phyloP scores from a whole-genome alignment of 2,888 invertebrate species.

The Suillia variegata region DNA sequence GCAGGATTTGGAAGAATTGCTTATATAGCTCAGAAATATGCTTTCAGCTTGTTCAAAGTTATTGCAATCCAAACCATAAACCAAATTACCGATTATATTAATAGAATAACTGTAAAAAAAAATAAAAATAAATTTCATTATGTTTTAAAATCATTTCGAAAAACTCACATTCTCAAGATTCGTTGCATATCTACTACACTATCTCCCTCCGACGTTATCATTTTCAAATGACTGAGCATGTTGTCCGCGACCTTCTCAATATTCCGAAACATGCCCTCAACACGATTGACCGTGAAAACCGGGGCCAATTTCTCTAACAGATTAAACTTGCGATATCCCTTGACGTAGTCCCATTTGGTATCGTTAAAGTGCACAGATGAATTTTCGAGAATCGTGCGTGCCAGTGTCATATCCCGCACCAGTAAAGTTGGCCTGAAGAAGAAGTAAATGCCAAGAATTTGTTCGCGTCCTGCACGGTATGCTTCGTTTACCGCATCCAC shows the following conservation, averaged over 20 bases:
- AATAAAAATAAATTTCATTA: too few species aligned
- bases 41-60: slow-evolving; percentile 53
- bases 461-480: slow-evolving; percentile 47
- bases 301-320: slow-evolving; percentile 70
- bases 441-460: slow-evolving; percentile 68
- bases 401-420: slow-evolving; percentile 68
- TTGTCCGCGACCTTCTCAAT: slow-evolving; percentile 66
- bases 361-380: slow-evolving; percentile 71
- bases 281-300: slow-evolving; percentile 69
- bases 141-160: not conserved
- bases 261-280: slow-evolving; percentile 68
- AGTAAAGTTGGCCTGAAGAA: slow-evolving; percentile 69
- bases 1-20: slow-evolving; percentile 21
- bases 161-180: slow-evolving; percentile 45
- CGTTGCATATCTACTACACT: slow-evolving; percentile 41
- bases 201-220: slow-evolving; percentile 43
- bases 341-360: slow-evolving; percentile 65
- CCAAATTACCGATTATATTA: slow-evolving; percentile 62
- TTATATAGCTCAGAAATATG: slow-evolving; percentile 41
- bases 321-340: slow-evolving; percentile 66
- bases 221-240: slow-evolving; percentile 62
- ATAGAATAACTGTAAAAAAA: slow-evolving; percentile 63
- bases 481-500: slow-evolving; percentile 46
- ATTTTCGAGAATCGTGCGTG: slow-evolving; percentile 67
- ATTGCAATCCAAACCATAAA: slow-evolving; percentile 62